phyloP scores from a whole-genome alignment of 2,888 invertebrate genomes.

The Himalopsyche japonica region DNA sequence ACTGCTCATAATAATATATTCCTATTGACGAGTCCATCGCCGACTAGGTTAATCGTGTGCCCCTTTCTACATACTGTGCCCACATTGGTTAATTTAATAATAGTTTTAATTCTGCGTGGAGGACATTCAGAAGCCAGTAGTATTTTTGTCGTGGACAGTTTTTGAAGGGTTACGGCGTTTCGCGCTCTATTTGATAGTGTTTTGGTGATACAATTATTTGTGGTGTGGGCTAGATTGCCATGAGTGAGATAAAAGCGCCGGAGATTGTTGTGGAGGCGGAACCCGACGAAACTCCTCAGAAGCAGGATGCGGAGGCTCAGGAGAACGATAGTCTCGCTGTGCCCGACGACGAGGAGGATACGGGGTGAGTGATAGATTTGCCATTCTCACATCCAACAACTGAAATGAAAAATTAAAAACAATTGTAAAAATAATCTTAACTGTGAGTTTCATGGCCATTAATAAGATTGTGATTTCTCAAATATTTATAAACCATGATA shows the following conservation, averaged over 20 bases:
- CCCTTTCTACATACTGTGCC: constrained; percentile 11
- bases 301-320: constrained; percentile 30
- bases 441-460: no score
- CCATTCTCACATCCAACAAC: no score
- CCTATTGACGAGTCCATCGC: neutral
- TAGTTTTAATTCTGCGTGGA: constrained; percentile 25
- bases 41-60: constrained; percentile 3
- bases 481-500: no score
- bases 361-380: constrained; percentile 13
- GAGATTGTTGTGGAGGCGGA: constrained; percentile 52
- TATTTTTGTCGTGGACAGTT: neutral
- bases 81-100: constrained; percentile 38
- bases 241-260: constrained; percentile 50
- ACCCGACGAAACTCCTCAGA: constrained; percentile 44
- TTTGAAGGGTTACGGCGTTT: neutral
- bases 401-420: no score
- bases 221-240: constrained; percentile 40
- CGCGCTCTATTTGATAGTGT: neutral
- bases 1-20: neutral
- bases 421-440: no score
- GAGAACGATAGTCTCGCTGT: constrained; percentile 19
- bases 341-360: constrained; percentile 18
- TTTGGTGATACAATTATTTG: neutral
- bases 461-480: no score
- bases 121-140: constrained; percentile 23